Conservation (phyloP, 2,888 invertebrate genomes). For the Tolmerus cingulatus region DNA sequence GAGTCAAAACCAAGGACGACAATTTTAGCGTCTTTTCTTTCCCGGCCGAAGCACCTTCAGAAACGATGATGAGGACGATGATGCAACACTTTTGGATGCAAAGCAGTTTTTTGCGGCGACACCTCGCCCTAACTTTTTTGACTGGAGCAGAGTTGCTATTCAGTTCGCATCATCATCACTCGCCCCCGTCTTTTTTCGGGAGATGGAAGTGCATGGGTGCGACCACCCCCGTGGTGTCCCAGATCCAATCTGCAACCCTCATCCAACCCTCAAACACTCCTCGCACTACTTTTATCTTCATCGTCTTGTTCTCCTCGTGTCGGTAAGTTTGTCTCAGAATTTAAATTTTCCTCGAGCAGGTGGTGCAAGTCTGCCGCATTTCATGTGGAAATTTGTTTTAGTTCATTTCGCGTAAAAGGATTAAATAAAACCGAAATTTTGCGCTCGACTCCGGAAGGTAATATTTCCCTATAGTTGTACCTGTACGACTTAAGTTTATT, state of each 20-base stretch:
- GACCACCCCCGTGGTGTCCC: background rate
- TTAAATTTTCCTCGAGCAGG: background rate
- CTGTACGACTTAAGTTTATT: background rate
- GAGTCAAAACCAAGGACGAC: background rate
- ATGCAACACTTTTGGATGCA: background rate
- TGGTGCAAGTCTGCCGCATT: background rate
- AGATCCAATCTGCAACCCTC: background rate
- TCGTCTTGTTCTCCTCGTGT: background rate
- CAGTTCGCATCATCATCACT: background rate
- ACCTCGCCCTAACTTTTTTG: background rate
- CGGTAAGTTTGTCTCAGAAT: background rate
- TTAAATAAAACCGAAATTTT: background rate
- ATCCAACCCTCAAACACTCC: background rate
- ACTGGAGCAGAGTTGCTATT: background rate
- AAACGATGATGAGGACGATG: background rate
- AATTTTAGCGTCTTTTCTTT: background rate
- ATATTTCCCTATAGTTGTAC: background rate
- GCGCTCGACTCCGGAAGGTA: background rate
- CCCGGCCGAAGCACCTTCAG: background rate
- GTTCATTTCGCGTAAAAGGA: background rate
- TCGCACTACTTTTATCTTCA: background rate
- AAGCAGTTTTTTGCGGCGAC: background rate
- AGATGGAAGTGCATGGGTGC: background rate
- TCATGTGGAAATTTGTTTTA: background rate
- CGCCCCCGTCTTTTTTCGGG: background rate